Conservation (phyloP, 2,113 vertebrate genomes). For the Salvelinus fontinalis region DNA sequence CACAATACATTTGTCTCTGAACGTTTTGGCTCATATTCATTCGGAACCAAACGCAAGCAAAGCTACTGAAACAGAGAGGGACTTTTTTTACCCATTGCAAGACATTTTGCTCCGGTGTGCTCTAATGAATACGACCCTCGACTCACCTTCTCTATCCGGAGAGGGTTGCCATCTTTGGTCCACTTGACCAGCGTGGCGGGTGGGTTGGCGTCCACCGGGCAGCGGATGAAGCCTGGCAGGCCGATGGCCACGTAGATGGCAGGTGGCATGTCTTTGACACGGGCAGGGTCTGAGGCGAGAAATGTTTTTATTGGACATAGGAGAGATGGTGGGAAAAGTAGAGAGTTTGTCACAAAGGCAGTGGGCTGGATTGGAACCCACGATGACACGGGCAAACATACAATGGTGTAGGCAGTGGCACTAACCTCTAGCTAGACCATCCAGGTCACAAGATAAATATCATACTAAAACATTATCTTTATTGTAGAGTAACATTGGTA, state of each 20-base stretch:
- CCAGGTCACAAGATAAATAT: not conserved
- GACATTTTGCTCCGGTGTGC: too few relatives aligned
- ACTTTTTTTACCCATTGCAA: too few relatives aligned
- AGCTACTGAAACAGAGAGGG: too few relatives aligned
- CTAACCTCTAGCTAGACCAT: too few relatives aligned
- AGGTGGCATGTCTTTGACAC: conserved; percentile 95
- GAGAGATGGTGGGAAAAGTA: not conserved
- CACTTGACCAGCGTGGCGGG: conserved; percentile 92
- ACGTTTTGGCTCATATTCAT: too few relatives aligned
- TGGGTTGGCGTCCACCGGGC: conserved; percentile 92
- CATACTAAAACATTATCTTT: conserved; percentile 3
- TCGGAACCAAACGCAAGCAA: too few relatives aligned
- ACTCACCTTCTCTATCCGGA: conserved; percentile 91
- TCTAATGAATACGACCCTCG: not conserved
- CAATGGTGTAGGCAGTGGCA: too few relatives aligned
- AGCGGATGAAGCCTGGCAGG: conserved; percentile 95
- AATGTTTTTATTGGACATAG: not conserved
- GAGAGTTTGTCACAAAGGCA: not conserved
- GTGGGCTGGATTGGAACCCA: too few relatives aligned
- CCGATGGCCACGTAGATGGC: conserved; percentile 93
- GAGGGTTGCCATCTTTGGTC: conserved; percentile 95
- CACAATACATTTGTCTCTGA: too few relatives aligned
- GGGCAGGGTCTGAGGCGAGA: conserved; percentile 82
- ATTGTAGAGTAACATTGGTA: conserved; percentile 5
- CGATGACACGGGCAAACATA: too few relatives aligned